Percentiles rank a stretch among this genome's conserved stretches.
phyloP scores from a whole-genome alignment of 2,797 vertebrate species.

The Acanthopagrus latus region DNA sequence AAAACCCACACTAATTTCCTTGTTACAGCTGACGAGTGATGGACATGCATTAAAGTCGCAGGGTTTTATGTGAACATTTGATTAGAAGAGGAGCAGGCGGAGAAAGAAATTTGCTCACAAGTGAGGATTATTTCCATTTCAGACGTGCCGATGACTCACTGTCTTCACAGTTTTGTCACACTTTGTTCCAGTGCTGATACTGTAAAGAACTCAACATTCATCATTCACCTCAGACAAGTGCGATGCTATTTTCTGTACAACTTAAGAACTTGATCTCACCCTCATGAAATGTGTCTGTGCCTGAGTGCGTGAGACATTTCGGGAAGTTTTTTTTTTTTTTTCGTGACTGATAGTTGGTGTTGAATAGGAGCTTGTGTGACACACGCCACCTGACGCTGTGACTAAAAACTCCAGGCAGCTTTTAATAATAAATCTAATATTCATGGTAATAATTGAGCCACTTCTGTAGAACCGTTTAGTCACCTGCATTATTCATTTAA shows the following conservation, averaged over 20 bases:
- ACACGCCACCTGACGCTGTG: constrained; percentile 60
- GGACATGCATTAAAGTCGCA: neutral
- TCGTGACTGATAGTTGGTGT: constrained; percentile 7
- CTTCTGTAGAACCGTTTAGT: constrained; percentile 80
- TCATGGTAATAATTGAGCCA: constrained; percentile 80
- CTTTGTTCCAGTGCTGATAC: constrained; percentile 17
- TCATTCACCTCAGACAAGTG: constrained; percentile 21
- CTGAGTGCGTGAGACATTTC: neutral
- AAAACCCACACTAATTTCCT: constrained; percentile 35
- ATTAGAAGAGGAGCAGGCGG: constrained; percentile 7
- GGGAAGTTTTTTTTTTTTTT: neutral
- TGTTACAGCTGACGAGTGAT: constrained; percentile 34
- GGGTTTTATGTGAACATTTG: constrained; percentile 4
- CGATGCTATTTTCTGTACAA: constrained; percentile 1
- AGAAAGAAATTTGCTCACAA: constrained; percentile 34
- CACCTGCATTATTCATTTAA: constrained; percentile 80
- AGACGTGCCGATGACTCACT: constrained; percentile 31
- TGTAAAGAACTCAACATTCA: neutral
- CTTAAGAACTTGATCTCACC: neutral
- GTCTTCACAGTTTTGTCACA: constrained; percentile 23
- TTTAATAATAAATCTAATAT: constrained; percentile 81
- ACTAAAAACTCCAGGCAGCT: constrained; percentile 72
- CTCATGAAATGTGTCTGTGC: constrained; percentile 7
- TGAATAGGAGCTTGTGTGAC: constrained; percentile 36
- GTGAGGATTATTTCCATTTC: constrained; percentile 24